phyloP scores from a whole-genome alignment of 2,113 vertebrate genomes.

The Mystacornis crossleyi region DNA sequence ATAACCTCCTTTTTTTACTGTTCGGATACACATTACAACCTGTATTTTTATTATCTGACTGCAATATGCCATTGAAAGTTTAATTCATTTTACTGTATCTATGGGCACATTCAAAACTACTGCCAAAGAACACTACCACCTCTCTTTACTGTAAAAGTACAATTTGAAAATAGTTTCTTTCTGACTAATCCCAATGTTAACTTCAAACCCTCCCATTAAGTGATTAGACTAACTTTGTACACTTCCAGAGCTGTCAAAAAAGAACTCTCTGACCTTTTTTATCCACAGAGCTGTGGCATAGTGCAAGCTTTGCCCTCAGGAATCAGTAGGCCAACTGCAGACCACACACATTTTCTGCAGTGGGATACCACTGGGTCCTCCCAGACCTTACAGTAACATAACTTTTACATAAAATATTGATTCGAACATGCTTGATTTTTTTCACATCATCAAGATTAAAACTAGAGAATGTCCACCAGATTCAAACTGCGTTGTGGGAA shows the following conservation, averaged over 20 bases:
- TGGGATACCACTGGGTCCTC: too few species aligned
- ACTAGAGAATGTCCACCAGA: background rate
- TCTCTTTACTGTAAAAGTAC: background rate
- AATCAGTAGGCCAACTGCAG: background rate
- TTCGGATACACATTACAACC: background rate
- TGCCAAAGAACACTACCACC: background rate
- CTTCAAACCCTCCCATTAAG: background rate
- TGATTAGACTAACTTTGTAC: background rate
- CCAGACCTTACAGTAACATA: background rate
- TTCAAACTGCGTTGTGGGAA: background rate
- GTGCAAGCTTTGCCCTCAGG: background rate
- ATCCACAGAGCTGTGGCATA: background rate
- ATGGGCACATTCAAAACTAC: background rate
- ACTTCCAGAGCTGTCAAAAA: background rate
- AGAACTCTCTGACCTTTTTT: background rate
- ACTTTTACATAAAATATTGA: background rate
- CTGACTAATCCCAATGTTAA: background rate
- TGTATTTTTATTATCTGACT: background rate
- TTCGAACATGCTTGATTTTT: background rate
- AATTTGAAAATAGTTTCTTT: background rate
- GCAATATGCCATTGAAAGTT: background rate
- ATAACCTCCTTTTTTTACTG: background rate
- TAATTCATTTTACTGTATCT: background rate
- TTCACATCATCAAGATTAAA: background rate
- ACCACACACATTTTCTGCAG: background rate